These are phyloP conservation scores for Ahaetulla prasina DNA, from an alignment of 2,113 vertebrate genomes.

Conservation along the genomic window DNA sequence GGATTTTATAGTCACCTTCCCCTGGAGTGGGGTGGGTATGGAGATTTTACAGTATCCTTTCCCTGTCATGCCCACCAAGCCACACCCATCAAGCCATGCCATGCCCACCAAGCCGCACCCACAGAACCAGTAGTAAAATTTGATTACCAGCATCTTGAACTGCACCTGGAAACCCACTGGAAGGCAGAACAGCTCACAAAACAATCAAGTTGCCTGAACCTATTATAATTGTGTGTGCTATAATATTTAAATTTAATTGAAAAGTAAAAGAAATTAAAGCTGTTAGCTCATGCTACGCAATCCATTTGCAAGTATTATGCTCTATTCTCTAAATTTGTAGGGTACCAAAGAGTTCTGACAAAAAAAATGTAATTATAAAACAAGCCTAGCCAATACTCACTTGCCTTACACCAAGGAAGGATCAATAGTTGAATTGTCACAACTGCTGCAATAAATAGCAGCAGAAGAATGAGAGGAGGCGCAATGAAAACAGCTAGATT, in stretches of 20 bases:
- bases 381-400: conserved; percentile 54
- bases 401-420: conserved; percentile 61
- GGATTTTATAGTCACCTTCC: too few species aligned
- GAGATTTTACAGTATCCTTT: too few species aligned
- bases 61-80: too few species aligned
- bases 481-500: conserved; percentile 19
- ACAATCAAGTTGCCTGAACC: not conserved
- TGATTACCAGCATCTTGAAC: not conserved
- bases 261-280: not conserved
- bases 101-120: too few species aligned
- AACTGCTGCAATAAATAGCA: conserved; percentile 28
- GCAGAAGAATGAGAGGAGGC: conserved; percentile 44
- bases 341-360: not conserved
- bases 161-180: not conserved
- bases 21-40: too few species aligned
- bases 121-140: too few species aligned
- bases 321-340: not conserved
- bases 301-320: not conserved
- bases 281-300: not conserved
- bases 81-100: too few species aligned
- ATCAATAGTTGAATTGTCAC: conserved; percentile 46
- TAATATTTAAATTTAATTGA: not conserved
- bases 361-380: not conserved
- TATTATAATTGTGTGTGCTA: not conserved
- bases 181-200: not conserved